A percentile compares a stretch with the other conserved stretches of the same genome.
These are phyloP conservation scores for Cygnus atratus DNA, from an alignment of 2,113 vertebrate genomes.

Conservation along the genomic window DNA sequence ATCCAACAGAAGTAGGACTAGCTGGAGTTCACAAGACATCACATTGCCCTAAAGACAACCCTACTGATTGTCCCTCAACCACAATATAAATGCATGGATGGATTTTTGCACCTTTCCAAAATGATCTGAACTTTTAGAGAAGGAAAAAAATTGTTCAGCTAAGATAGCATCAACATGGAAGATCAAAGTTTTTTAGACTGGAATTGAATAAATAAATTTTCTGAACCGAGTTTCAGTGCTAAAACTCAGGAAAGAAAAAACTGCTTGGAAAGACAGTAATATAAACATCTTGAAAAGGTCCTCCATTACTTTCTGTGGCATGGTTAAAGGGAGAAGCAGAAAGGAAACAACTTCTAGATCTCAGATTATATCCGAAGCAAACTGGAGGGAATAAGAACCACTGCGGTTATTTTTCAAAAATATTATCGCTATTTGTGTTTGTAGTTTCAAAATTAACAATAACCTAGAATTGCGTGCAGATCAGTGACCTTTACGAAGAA, in stretches of 20 bases:
- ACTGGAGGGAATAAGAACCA: neutral
- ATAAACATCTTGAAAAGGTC: neutral
- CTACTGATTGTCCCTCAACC: fast-evolving
- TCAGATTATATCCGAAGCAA: neutral
- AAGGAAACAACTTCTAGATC: neutral
- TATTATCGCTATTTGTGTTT: neutral
- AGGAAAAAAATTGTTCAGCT: neutral
- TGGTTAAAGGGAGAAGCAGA: neutral
- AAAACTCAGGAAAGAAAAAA: neutral
- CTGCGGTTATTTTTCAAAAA: neutral
- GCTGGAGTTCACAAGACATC: neutral
- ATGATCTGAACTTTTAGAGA: neutral
- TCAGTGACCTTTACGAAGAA: neutral
- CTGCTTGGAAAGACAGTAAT: neutral
- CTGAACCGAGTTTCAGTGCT: neutral
- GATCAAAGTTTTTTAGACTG: neutral
- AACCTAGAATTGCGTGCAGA: neutral
- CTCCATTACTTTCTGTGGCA: neutral
- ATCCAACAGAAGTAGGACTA: neutral
- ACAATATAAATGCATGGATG: neutral
- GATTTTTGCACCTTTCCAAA: neutral
- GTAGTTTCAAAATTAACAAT: neutral
- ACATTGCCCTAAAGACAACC: neutral
- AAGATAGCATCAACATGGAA: neutral
- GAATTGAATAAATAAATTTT: neutral